Percentiles rank a stretch among this genome's conserved stretches.
Evolutionary conservation across 2,888 invertebrate genomes (phyloP).

Genomic region (Limnephilus marmoratus): DNA sequence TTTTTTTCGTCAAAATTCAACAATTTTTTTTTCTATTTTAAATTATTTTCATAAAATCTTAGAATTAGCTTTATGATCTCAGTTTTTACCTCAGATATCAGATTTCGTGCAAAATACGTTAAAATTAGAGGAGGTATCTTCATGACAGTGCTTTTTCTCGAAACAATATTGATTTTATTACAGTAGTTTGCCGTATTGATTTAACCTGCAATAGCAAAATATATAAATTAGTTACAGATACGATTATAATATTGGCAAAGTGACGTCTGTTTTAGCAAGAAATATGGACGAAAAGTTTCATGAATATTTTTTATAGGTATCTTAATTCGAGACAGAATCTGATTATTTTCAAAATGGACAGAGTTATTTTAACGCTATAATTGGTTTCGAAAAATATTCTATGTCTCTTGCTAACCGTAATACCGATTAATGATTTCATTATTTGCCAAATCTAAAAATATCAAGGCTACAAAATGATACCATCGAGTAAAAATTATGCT

Average conservation of each 20-base stretch:
- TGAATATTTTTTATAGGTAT: constrained; percentile 4
- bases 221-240: constrained; percentile 15
- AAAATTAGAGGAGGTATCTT: background rate
- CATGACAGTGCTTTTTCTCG: background rate
- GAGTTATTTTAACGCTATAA: constrained; percentile 45
- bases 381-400: constrained; percentile 47
- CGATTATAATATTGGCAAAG: constrained; percentile 2
- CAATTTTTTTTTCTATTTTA: background rate
- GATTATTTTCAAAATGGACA: constrained; percentile 48
- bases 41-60: background rate
- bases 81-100: too few relatives aligned
- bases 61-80: background rate
- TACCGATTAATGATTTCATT: background rate
- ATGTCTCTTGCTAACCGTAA: background rate
- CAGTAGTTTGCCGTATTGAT: background rate
- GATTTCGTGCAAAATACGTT: too few relatives aligned
- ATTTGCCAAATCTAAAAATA: constrained; percentile 29
- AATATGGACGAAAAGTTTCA: constrained; percentile 39
- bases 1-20: background rate
- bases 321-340: constrained; percentile 21
- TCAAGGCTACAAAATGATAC: background rate
- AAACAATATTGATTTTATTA: background rate
- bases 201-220: background rate
- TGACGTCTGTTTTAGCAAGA: background rate
- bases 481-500: background rate